Percentiles rank a stretch among this genome's conserved stretches.
Evolutionary conservation across 2,113 vertebrate species (phyloP).

Genomic region (Chroicocephalus ridibundus): DNA sequence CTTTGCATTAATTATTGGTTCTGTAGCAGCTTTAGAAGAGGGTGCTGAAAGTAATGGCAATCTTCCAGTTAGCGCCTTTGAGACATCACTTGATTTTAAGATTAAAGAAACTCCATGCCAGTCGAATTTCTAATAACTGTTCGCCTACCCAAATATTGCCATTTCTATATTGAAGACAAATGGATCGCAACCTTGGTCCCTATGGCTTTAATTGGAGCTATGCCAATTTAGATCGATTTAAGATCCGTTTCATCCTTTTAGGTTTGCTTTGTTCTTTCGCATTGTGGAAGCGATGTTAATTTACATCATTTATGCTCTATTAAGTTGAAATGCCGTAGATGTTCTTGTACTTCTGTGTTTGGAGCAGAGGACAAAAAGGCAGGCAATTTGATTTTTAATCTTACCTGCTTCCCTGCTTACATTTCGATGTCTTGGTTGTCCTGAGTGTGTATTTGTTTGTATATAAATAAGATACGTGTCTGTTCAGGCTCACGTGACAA

Average conservation of each 20-base stretch:
- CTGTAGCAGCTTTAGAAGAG: slow-evolving; percentile 5
- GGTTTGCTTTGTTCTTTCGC: not conserved
- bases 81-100: slow-evolving; percentile 8
- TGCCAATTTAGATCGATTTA: not conserved
- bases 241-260: not conserved
- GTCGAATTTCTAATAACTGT: not conserved
- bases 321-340: not conserved
- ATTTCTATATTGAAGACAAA: not conserved
- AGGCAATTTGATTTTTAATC: not conserved
- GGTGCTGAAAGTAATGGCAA: not conserved
- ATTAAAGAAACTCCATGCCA: not conserved
- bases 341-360: not conserved
- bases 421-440: not conserved
- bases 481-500: not conserved
- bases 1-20: not conserved
- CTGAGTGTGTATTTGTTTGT: not conserved
- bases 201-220: not conserved
- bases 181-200: not conserved
- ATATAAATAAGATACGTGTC: rapidly evolving
- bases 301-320: not conserved
- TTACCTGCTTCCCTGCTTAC: not conserved
- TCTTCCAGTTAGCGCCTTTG: slow-evolving; percentile 20
- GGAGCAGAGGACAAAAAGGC: not conserved
- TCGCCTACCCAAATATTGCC: not conserved
- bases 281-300: not conserved